Conservation (phyloP, 2,888 invertebrate species). For the Conomelus anceps region DNA sequence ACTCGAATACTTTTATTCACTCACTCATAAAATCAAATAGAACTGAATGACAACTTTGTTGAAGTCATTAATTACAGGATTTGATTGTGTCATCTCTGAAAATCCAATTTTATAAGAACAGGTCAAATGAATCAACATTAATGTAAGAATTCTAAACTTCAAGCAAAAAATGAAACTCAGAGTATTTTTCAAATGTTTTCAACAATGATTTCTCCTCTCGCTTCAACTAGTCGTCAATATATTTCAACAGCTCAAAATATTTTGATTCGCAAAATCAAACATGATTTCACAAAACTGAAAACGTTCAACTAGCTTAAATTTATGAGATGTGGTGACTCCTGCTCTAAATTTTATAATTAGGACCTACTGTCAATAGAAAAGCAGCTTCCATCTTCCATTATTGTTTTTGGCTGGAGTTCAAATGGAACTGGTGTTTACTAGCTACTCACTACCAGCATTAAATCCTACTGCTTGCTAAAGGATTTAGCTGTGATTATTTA, state of each 20-base stretch:
- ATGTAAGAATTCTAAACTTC: neutral
- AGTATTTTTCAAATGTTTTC: neutral
- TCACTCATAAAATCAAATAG: no score
- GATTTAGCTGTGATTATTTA: neutral
- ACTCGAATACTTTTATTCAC: no score
- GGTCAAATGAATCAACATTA: neutral
- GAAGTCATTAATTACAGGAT: no score
- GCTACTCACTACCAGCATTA: neutral
- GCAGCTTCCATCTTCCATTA: neutral
- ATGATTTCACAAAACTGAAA: neutral
- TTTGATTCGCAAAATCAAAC: neutral
- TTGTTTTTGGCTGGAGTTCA: neutral
- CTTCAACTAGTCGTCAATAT: neutral
- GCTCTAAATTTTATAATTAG: neutral
- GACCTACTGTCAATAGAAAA: neutral
- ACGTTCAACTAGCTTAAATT: neutral
- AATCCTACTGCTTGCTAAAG: neutral
- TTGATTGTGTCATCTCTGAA: no score
- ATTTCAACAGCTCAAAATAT: neutral
- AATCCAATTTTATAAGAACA: no score
- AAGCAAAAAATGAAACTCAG: neutral
- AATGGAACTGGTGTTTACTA: neutral
- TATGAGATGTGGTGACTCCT: neutral
- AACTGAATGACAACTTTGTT: no score
- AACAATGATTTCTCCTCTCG: neutral